phyloP scores from a whole-genome alignment of 1,140 invertebrate species.

The Bombus soroeensis region DNA sequence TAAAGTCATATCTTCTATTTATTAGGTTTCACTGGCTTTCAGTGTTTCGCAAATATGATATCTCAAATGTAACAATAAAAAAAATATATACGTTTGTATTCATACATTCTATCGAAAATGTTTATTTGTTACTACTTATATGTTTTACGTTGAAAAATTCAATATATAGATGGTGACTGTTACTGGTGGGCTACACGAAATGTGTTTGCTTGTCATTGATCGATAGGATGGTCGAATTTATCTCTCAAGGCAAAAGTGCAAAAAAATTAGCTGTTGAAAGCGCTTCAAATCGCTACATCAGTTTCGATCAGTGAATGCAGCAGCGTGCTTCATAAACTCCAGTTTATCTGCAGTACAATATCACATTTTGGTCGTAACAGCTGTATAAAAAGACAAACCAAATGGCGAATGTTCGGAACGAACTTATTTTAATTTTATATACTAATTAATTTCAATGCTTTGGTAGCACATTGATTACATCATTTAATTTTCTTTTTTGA shows the following conservation, averaged over 20 bases:
- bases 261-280: constrained; percentile 8
- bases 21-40: constrained; percentile 40
- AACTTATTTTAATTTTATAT: constrained; percentile 33
- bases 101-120: not conserved
- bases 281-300: constrained; percentile 33
- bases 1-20: constrained; percentile 11
- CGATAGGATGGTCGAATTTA: constrained; percentile 35
- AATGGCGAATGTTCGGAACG: not conserved
- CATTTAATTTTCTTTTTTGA: constrained; percentile 33
- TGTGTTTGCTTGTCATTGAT: constrained; percentile 44
- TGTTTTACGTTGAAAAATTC: not conserved
- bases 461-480: constrained; percentile 32
- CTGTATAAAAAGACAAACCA: not conserved
- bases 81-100: not conserved
- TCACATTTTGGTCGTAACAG: not conserved
- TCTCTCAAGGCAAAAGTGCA: not conserved
- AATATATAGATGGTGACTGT: constrained; percentile 44
- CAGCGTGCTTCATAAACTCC: constrained; percentile 30
- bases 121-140: constrained; percentile 3
- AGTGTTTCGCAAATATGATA: constrained; percentile 29
- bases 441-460: constrained; percentile 45
- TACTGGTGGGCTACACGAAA: constrained; percentile 35
- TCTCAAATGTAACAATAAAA: not conserved
- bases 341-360: constrained; percentile 6
- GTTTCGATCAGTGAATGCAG: constrained; percentile 49